Evolutionary conservation across 2,113 vertebrate species (phyloP).

Genomic region (Marcusenius ussheri): DNA sequence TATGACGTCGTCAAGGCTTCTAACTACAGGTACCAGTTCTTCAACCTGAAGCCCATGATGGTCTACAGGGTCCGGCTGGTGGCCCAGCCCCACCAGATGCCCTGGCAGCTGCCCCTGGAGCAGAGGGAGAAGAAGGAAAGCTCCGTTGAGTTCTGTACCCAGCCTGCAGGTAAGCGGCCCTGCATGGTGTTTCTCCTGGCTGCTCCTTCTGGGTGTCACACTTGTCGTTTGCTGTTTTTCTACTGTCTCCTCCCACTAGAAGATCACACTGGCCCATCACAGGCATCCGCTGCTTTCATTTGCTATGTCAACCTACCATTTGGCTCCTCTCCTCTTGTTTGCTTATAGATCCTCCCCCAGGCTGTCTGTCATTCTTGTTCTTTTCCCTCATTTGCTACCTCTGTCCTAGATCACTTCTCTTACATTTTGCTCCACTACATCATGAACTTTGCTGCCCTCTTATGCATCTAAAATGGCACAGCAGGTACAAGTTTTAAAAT

Average conservation of each 20-base stretch:
- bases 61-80: constrained; percentile 84
- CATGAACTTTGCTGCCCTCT: not conserved
- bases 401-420: not conserved
- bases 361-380: not conserved
- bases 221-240: not conserved
- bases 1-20: constrained; percentile 82
- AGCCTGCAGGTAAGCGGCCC: constrained; percentile 78
- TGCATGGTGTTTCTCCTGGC: not conserved
- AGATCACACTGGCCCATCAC: not conserved
- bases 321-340: not conserved
- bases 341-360: not conserved
- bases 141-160: constrained; percentile 85
- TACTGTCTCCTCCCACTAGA: not conserved
- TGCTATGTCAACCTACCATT: not conserved
- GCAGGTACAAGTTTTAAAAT: not conserved
- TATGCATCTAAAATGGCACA: not conserved
- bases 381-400: not conserved
- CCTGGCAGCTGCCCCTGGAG: constrained; percentile 92
- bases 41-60: constrained; percentile 80
- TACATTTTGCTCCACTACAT: not conserved
- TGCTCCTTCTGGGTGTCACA: not conserved
- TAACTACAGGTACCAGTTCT: constrained; percentile 84
- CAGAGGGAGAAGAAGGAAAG: constrained; percentile 89
- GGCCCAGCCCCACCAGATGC: constrained; percentile 92
- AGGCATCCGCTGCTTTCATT: not conserved